These are phyloP conservation scores for Myiozetetes cayanensis DNA, from an alignment of 2,113 vertebrate species.

Conservation along the genomic window DNA sequence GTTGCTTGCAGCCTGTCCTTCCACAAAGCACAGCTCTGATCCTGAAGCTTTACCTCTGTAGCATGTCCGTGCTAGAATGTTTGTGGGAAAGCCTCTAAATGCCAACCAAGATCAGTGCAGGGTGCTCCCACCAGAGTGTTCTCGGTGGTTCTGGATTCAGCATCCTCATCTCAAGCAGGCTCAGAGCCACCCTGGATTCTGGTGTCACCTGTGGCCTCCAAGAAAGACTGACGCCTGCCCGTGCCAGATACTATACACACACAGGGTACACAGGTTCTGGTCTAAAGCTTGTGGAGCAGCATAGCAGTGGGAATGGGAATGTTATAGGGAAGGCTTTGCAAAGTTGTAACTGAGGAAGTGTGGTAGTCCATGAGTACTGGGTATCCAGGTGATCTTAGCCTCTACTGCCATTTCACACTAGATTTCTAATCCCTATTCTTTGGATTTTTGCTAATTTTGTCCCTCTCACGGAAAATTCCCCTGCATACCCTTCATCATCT, in stretches of 20 bases:
- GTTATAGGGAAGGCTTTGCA: neutral
- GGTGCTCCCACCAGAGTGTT: neutral
- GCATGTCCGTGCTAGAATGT: neutral
- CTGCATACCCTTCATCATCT: neutral
- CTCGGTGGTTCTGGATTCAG: neutral
- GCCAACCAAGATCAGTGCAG: neutral
- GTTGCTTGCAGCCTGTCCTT: fast-evolving
- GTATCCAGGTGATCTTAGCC: neutral
- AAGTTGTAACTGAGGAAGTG: neutral
- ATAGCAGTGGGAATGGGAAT: neutral
- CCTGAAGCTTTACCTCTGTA: neutral
- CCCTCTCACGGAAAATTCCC: neutral
- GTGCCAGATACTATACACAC: neutral
- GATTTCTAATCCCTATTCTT: neutral
- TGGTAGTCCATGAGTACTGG: neutral
- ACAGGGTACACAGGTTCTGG: neutral
- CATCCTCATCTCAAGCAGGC: neutral
- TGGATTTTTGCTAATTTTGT: neutral
- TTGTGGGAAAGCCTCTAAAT: neutral
- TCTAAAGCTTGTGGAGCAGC: neutral
- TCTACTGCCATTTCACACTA: neutral
- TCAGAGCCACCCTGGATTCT: neutral
- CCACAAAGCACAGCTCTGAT: neutral
- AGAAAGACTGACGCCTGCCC: neutral
- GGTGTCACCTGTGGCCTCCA: neutral